Conservation (phyloP, 2,113 vertebrate species). For the Pagrus major region DNA sequence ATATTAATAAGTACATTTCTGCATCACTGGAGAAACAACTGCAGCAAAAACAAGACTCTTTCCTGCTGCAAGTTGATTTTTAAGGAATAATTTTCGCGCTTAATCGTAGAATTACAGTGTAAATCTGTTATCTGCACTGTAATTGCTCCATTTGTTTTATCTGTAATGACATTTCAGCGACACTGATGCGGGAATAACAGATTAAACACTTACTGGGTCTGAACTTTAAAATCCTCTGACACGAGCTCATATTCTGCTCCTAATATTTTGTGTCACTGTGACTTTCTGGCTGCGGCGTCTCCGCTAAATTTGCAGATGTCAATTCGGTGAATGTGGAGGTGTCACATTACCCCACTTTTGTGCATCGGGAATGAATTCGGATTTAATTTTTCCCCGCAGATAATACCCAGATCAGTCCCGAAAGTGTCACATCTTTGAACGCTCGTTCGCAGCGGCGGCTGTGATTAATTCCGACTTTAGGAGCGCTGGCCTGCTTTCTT, state of each 20-base stretch:
- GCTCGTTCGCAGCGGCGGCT: conserved; percentile 35
- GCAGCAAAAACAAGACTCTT: no score
- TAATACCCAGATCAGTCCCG: conserved; percentile 58
- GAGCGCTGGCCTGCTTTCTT: conserved; percentile 39
- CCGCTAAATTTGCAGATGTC: conserved; percentile 38
- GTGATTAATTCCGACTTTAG: conserved; percentile 50
- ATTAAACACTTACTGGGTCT: not conserved
- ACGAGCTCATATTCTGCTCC: not conserved
- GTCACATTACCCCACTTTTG: conserved; percentile 46
- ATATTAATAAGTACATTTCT: no score
- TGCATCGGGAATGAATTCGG: not conserved
- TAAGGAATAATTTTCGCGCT: no score
- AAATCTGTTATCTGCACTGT: no score
- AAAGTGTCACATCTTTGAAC: conserved; percentile 65
- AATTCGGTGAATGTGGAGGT: conserved; percentile 45
- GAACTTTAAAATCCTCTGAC: conserved; percentile 21
- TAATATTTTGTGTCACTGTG: conserved; percentile 38
- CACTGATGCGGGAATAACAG: not conserved
- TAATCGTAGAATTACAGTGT: no score
- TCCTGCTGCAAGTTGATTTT: no score
- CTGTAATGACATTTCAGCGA: not conserved
- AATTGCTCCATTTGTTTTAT: no score
- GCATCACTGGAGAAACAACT: no score
- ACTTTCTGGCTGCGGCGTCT: conserved; percentile 30
- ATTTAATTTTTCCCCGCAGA: conserved; percentile 46